A percentile compares a stretch with the other conserved stretches of the same genome.
These are phyloP conservation scores for Meiosimyza decipiens DNA, from an alignment of 2,888 invertebrate genomes.

Conservation along the genomic window DNA sequence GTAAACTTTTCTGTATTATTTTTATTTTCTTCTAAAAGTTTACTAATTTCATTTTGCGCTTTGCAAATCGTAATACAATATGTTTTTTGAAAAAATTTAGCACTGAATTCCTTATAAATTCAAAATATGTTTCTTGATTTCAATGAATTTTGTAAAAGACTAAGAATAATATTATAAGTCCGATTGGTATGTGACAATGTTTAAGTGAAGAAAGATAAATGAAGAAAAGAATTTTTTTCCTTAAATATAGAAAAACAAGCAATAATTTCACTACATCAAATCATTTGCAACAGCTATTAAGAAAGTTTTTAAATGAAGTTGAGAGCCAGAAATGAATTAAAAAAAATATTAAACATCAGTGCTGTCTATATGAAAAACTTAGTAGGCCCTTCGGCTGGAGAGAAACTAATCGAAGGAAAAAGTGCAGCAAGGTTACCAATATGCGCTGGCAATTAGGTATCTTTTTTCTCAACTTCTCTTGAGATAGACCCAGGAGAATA, in stretches of 20 bases:
- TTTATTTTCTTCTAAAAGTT: neutral
- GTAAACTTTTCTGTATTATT: neutral
- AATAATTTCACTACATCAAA: no score
- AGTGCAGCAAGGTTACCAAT: no score
- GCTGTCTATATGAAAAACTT: no score
- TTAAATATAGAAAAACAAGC: neutral
- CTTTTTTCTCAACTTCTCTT: no score
- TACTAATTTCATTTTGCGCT: neutral
- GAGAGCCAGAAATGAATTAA: no score
- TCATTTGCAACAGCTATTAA: no score
- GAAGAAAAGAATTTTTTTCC: neutral
- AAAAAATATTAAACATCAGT: no score
- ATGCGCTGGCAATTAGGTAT: no score
- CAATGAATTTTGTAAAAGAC: conserved; percentile 9
- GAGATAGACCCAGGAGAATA: no score
- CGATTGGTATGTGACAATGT: conserved; percentile 30
- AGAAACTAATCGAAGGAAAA: no score
- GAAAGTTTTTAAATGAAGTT: no score
- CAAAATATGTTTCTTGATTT: conserved; percentile 2
- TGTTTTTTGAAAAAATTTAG: neutral
- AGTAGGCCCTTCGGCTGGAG: no score
- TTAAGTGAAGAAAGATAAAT: conserved; percentile 20
- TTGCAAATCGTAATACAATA: conserved; percentile 4
- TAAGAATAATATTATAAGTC: conserved; percentile 20
- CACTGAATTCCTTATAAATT: conserved; percentile 21